A percentile compares a stretch with the other conserved stretches of the same genome.
These are phyloP conservation scores for Synaphobranchus kaupii DNA, from an alignment of 2,797 vertebrate species.

Conservation along the genomic window DNA sequence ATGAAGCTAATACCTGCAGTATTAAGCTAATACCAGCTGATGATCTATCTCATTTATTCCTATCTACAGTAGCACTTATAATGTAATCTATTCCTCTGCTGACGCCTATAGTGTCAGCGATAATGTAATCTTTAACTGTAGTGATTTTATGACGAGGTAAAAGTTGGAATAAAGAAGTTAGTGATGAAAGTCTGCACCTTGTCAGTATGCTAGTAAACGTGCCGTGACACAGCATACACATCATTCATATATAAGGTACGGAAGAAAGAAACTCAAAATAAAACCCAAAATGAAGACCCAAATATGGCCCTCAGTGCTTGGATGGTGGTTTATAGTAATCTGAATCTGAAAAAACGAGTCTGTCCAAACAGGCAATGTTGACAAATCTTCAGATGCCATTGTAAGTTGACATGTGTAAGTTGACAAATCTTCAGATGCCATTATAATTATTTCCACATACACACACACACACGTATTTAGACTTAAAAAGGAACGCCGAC, in stretches of 20 bases:
- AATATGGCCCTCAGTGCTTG: neutral
- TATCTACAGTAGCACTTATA: neutral
- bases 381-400: too few species aligned
- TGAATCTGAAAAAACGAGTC: neutral
- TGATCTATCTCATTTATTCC: too few species aligned
- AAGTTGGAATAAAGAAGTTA: neutral
- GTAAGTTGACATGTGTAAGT: too few species aligned
- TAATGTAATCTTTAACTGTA: too few species aligned
- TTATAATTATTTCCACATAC: neutral
- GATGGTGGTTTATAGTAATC: neutral
- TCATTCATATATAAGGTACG: neutral
- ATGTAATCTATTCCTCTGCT: neutral
- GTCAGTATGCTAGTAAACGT: neutral
- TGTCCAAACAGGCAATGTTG: neutral
- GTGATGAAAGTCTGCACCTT: too few species aligned
- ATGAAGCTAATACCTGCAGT: neutral
- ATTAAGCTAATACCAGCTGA: neutral
- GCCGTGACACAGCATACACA: neutral
- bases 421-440: neutral
- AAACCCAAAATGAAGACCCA: neutral
- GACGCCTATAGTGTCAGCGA: too few species aligned
- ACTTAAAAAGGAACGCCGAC: neutral
- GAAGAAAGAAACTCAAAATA: neutral
- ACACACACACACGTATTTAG: neutral
- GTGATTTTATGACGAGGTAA: neutral